Evolutionary conservation across 35 echinoderm and acorn worm species (phyloP), one percentile per base, ranked within the genome.

Genomic region (Amphiura filiformis): DNA sequence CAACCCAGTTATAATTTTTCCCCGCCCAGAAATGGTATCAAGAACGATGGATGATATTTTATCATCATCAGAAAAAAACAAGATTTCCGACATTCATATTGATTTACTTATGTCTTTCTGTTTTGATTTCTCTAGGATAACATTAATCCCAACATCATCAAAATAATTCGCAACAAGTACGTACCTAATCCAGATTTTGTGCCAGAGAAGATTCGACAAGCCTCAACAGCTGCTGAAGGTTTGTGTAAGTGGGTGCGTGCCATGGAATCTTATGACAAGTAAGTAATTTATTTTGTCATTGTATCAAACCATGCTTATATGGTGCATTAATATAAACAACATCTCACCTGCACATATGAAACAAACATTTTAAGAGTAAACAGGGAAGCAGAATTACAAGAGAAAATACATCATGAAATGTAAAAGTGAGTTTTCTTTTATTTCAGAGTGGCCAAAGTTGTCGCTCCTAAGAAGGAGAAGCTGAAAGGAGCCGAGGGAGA

Each of bases 251-350:
- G 95, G 95, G 85, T 93, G 14, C 52, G 92, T 57, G 95, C 95
- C 34, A 97, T 97, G 95, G 89, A 97, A 5, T 97, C 95, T 0
- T 97, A 97, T 39, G 95, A 97, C 89, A 88, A 94, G 95, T 97
- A 79, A 91, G 92, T 95, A 28, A 18, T 14, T 42, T 88, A 32
- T 39, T 30, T 30, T 30, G n/a, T 7, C 32, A 7, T 3, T 14
- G 64, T 0, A 75, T 11, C 4, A 2, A 15, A 75, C 32, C 32
- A 28, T 23, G 5, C 32, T 75, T 75, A 65, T 23, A 65, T 65
- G 0, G 57, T 65, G 57, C 9, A 12, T 65, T 65, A 30, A 20
- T 30, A 0, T 65, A 30, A 65, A 20, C 12, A 28, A 11, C 32
- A 28, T 32, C 7, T 75, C 0, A 75, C 32, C 32, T 75, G 12